Evolutionary conservation across 1,140 invertebrate genomes (phyloP), one percentile per base, ranked within the genome.

Genomic region (Pogonomyrmex californicus): DNA sequence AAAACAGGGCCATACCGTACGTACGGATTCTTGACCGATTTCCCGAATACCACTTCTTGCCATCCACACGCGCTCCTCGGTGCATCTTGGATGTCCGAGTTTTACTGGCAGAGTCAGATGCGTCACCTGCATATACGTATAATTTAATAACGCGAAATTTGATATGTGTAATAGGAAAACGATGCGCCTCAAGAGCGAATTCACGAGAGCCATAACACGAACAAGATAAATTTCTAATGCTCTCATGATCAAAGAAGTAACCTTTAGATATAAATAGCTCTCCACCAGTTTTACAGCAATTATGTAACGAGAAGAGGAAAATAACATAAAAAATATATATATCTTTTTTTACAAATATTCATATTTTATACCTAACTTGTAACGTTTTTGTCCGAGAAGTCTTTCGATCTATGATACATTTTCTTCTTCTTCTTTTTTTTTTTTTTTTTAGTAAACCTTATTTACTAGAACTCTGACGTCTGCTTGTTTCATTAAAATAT

Each of bases 11-110:
- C 79, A 75, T 38, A 75, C 68, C 66, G 79, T 60, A 47, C 79
- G 56, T 73, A 73, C 66, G 79, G 79, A 83, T 83, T 78, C 75
- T 85, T 79, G 71, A 78, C 58, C 88, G 70, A 87, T 88, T 82
- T 89, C n/a, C 38, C 73, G 38, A 71, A 68, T 36, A 30, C 62
- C 10, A 75, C 77, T 51, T 86, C 54, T 65, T 38, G n/a, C 85
- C 23, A 44, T 38, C 17, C 62, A 23, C 30, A 23, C 60, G 7
- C 54, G 66, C 36, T 23, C 30, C 54, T 76, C 81, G 63, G 54
- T 17, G 79, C 41, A 23, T 58, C 41, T 23, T 54, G 68, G 1
- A 73, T 60, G 41, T 62, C 54, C 41, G 41, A 71, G 49, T 82
- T 82, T 73, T 58, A 47, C 14, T 14, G 33, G 30, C 47, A 5